These are phyloP conservation scores for Aptenodytes patagonicus DNA, from an alignment of 2,113 vertebrate genomes.

Conservation along the genomic window DNA sequence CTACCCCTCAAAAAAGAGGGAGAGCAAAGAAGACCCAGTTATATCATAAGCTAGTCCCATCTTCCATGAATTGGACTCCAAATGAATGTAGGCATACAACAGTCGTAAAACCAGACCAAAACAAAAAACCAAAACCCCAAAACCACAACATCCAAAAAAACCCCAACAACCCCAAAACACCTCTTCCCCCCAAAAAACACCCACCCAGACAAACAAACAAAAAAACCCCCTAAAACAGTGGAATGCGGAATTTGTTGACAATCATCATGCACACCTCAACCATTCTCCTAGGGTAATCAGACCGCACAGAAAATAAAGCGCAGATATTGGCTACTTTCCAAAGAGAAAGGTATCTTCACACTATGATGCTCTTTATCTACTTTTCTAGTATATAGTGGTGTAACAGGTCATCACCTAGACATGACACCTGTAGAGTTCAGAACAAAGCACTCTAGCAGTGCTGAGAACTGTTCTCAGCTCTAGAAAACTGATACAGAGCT, in stretches of 20 bases:
- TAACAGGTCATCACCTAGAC: not conserved
- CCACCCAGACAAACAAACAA: not conserved
- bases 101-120: not conserved
- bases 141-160: not conserved
- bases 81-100: not conserved
- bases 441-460: not conserved
- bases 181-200: not conserved
- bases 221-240: not conserved
- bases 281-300: not conserved
- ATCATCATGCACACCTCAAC: not conserved
- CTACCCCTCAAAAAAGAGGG: not conserved
- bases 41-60: not conserved
- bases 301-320: not conserved
- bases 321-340: not conserved
- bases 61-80: not conserved
- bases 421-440: not conserved
- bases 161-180: fast-evolving
- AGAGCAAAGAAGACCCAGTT: not conserved
- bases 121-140: not conserved
- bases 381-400: not conserved
- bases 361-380: not conserved
- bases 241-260: not conserved
- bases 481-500: not conserved
- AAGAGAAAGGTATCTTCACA: not conserved
- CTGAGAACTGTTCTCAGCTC: not conserved